Percentiles rank a stretch among this genome's conserved stretches.
Evolutionary conservation across 1,140 invertebrate genomes (phyloP).

Genomic region (Macrocentrus cingulum): DNA sequence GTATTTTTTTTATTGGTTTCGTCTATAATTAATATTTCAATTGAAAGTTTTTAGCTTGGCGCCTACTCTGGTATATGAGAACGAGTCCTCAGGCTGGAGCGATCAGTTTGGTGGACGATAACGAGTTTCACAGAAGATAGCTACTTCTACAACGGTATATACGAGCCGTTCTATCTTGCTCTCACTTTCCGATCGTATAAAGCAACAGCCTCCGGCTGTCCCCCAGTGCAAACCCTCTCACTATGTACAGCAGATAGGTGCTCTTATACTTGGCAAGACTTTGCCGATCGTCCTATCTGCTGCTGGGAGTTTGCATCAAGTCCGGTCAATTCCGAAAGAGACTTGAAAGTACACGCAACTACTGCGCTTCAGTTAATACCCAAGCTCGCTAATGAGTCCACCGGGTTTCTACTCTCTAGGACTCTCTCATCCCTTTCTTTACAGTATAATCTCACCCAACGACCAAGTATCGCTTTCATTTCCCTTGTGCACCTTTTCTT

Average conservation of each 20-base stretch:
- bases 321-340: constrained; percentile 14
- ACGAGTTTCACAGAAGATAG: constrained; percentile 13
- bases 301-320: constrained; percentile 5
- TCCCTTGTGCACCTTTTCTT: not conserved
- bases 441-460: constrained; percentile 1
- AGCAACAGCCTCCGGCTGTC: not conserved
- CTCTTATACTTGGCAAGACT: not conserved
- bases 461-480: constrained; percentile 10
- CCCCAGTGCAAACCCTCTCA: too few species aligned
- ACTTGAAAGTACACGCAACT: too few species aligned
- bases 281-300: constrained; percentile 10
- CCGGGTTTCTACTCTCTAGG: not conserved
- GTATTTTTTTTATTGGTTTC: not conserved
- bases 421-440: not conserved
- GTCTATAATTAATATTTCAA: constrained; percentile 53
- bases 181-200: not conserved
- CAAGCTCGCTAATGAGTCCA: constrained; percentile 18
- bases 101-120: constrained; percentile 6
- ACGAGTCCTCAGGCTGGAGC: not conserved
- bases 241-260: too few species aligned
- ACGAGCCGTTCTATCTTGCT: not conserved
- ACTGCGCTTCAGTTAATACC: too few species aligned
- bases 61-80: too few species aligned
- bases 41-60: constrained; percentile 22
- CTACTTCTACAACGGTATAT: not conserved